A percentile compares a stretch with the other conserved stretches of the same genome.
phyloP scores from a whole-genome alignment of 2,888 invertebrate species.

The Hypomecis punctinalis region DNA sequence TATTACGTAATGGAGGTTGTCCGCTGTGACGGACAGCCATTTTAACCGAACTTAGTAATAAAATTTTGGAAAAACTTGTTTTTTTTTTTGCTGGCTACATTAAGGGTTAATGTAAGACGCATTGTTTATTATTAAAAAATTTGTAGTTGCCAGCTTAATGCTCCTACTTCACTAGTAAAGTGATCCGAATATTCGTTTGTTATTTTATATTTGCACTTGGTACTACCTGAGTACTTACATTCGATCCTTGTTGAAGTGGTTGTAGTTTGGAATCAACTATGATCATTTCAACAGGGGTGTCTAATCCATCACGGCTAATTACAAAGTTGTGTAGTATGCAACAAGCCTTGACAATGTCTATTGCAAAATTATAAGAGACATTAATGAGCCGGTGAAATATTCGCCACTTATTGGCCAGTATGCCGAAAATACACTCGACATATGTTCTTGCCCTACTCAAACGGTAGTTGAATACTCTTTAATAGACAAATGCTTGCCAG shows the following conservation, averaged over 20 bases:
- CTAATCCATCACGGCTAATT: neutral
- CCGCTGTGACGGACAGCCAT: too few relatives aligned
- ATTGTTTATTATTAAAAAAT: constrained; percentile 41
- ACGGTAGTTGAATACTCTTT: neutral
- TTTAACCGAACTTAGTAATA: too few relatives aligned
- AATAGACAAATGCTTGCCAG: neutral
- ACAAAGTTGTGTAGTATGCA: constrained; percentile 1
- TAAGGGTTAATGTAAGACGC: constrained; percentile 38
- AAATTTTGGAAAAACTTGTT: too few relatives aligned
- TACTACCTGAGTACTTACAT: constrained; percentile 21
- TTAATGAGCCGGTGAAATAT: neutral
- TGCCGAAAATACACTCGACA: constrained; percentile 22
- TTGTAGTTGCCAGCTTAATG: constrained; percentile 45
- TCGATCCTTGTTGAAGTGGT: neutral
- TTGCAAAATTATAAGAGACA: neutral
- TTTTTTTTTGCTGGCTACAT: too few relatives aligned
- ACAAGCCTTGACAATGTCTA: neutral
- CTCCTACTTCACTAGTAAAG: constrained; percentile 43
- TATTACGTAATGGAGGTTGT: too few relatives aligned
- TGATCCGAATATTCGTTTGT: constrained; percentile 45
- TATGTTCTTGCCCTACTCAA: neutral
- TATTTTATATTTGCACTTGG: constrained; percentile 44
- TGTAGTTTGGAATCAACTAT: constrained; percentile 43
- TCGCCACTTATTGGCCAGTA: constrained; percentile 21
- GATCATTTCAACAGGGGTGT: constrained; percentile 41